Percentiles rank a stretch among this genome's conserved stretches.
phyloP scores from a whole-genome alignment of 2,888 invertebrate genomes.

The Alcis repandata region DNA sequence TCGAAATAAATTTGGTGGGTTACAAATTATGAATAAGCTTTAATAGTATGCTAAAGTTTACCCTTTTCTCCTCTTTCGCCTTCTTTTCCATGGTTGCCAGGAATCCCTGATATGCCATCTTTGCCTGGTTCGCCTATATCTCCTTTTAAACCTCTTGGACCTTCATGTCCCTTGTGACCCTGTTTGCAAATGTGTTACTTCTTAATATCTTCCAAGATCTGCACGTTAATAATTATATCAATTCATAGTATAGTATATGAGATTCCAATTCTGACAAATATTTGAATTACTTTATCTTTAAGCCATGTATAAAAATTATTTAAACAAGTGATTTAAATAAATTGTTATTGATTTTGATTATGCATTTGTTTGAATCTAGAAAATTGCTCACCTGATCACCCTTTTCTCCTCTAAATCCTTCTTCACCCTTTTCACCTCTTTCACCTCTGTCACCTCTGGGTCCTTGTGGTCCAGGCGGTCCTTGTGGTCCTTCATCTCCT shows the following conservation, averaged over 20 bases:
- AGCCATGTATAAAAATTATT: no score
- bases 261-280: no score
- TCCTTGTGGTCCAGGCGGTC: slow-evolving; percentile 86
- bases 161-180: slow-evolving; percentile 60
- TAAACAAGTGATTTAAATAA: background rate
- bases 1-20: no score
- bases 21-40: no score
- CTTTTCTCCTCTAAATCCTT: slow-evolving; percentile 84
- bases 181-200: slow-evolving; percentile 50
- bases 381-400: slow-evolving; percentile 68
- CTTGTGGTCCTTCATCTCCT: slow-evolving; percentile 65
- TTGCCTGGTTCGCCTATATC: slow-evolving; percentile 82
- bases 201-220: no score
- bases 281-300: no score
- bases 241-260: no score
- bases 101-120: slow-evolving; percentile 89
- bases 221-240: no score
- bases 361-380: no score
- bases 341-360: background rate
- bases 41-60: no score
- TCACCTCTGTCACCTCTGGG: slow-evolving; percentile 84
- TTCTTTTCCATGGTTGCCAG: slow-evolving; percentile 90
- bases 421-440: slow-evolving; percentile 81
- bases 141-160: slow-evolving; percentile 71
- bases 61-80: slow-evolving; percentile 86